These are phyloP conservation scores for Chrysotoxum bicinctum DNA, from an alignment of 2,888 invertebrate species.

Conservation along the genomic window DNA sequence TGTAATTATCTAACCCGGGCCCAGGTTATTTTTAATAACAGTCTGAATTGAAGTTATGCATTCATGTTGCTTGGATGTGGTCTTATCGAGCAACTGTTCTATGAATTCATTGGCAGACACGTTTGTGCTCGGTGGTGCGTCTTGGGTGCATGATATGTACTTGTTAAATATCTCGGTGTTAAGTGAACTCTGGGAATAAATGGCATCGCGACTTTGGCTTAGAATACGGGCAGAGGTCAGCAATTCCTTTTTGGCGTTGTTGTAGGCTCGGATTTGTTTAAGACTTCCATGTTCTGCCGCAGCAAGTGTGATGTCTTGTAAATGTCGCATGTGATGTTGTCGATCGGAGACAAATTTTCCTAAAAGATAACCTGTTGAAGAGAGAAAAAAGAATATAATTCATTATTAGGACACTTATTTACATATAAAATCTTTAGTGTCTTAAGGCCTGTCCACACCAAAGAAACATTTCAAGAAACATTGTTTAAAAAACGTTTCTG, in stretches of 20 bases:
- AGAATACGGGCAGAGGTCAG: constrained; percentile 77
- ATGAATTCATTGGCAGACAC: constrained; percentile 79
- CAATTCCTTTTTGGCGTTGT: constrained; percentile 78
- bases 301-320: constrained; percentile 76
- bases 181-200: constrained; percentile 78
- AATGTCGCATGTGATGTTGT: constrained; percentile 77
- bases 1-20: constrained; percentile 75
- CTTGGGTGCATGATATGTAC: constrained; percentile 80
- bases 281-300: constrained; percentile 78
- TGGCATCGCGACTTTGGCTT: constrained; percentile 77
- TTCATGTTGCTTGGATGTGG: constrained; percentile 78
- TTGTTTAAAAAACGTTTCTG: no score
- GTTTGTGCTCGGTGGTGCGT: constrained; percentile 79
- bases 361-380: constrained; percentile 79
- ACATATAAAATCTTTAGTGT: no score
- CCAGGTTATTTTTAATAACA: constrained; percentile 78
- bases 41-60: constrained; percentile 79
- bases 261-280: constrained; percentile 79
- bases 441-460: no score
- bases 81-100: constrained; percentile 79
- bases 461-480: no score
- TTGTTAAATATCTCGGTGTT: constrained; percentile 80
- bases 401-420: no score
- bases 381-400: background rate
- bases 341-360: constrained; percentile 81